A percentile compares a stretch with the other conserved stretches of the same genome.
Conservation (phyloP, 2,113 vertebrate genomes). For the Hemiscyllium ocellatum region DNA sequence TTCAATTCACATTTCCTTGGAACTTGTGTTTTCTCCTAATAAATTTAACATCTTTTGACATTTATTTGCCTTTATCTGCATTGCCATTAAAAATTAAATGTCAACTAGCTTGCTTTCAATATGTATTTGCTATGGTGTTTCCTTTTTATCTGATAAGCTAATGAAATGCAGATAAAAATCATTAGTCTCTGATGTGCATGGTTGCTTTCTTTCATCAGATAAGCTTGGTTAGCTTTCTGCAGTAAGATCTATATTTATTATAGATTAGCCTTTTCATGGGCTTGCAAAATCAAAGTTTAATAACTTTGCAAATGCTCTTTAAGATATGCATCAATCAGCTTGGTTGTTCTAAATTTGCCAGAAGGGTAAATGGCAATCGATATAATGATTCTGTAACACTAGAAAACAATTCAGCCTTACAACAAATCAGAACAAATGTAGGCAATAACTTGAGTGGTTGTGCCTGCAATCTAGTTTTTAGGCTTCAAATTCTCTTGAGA, state of each 20-base stretch:
- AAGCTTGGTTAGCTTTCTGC: conserved; percentile 36
- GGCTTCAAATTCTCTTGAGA: conserved; percentile 29
- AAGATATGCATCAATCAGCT: conserved; percentile 37
- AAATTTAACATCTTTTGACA: conserved; percentile 36
- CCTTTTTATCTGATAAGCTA: conserved; percentile 35
- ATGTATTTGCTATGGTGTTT: conserved; percentile 36
- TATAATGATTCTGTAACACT: conserved; percentile 37
- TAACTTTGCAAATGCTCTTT: conserved; percentile 38
- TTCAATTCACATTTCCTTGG: conserved; percentile 25
- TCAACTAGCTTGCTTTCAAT: conserved; percentile 34
- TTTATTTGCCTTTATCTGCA: conserved; percentile 36
- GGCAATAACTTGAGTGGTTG: conserved; percentile 35
- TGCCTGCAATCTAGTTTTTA: conserved; percentile 35
- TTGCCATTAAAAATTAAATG: conserved; percentile 36
- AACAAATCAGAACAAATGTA: conserved; percentile 35
- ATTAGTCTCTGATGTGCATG: conserved; percentile 38
- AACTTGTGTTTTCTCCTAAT: conserved; percentile 25
- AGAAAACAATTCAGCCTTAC: conserved; percentile 36
- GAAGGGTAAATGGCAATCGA: conserved; percentile 37
- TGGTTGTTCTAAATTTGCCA: conserved; percentile 38
- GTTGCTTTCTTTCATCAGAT: conserved; percentile 35
- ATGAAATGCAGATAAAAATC: conserved; percentile 39
- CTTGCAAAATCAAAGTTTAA: conserved; percentile 38
- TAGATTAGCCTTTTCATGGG: conserved; percentile 37
- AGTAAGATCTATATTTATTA: conserved; percentile 38